Conservation (phyloP, 2,888 invertebrate genomes). For the Andrena haemorrhoa region DNA sequence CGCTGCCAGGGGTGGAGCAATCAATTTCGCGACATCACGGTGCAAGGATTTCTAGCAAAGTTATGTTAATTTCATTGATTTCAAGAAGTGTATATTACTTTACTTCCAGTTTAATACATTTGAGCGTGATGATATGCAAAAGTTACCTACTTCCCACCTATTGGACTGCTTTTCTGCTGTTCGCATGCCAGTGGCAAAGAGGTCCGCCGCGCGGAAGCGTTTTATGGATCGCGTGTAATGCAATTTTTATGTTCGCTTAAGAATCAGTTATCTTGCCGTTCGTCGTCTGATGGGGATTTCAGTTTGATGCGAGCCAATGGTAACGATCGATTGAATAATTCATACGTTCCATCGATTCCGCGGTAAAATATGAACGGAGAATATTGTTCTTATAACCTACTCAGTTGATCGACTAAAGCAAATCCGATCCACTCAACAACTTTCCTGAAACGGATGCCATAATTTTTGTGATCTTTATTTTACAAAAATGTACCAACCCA, state of each 20-base stretch:
- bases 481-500: too few species aligned
- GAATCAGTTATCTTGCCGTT: slow-evolving; percentile 37
- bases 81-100: neutral
- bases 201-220: neutral
- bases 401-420: neutral
- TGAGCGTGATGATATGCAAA: slow-evolving; percentile 3
- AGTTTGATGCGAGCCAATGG: slow-evolving; percentile 24
- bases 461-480: too few species aligned
- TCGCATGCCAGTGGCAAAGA: neutral
- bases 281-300: slow-evolving; percentile 19
- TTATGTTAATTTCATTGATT: neutral
- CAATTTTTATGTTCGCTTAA: slow-evolving; percentile 44
- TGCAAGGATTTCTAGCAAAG: neutral
- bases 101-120: neutral
- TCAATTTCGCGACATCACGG: neutral
- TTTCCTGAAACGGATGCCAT: neutral
- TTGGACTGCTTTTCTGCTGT: slow-evolving; percentile 2
- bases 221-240: slow-evolving; percentile 37
- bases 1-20: too few species aligned
- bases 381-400: slow-evolving; percentile 39
- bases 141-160: neutral
- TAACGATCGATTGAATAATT: slow-evolving; percentile 65
- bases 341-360: slow-evolving; percentile 56
- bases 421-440: too few species aligned
- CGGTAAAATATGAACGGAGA: slow-evolving; percentile 30